phyloP scores from a whole-genome alignment of 2,113 vertebrate species.

The Tragelaphus buxtoni region DNA sequence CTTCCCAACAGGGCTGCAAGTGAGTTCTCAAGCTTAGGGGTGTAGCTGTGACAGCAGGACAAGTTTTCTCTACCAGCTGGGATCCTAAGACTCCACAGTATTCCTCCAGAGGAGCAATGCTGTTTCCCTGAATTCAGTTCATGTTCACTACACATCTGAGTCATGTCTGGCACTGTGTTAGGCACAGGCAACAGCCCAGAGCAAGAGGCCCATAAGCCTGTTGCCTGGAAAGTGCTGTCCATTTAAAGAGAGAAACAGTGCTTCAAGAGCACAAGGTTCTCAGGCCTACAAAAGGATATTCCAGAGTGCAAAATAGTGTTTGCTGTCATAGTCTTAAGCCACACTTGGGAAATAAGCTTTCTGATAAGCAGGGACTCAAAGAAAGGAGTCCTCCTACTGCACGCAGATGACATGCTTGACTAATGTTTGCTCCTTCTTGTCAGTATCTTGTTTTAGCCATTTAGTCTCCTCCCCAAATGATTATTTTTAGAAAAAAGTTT shows the following conservation, averaged over 20 bases:
- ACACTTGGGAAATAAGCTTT: not conserved
- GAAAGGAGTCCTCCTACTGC: not conserved
- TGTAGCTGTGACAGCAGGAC: not conserved
- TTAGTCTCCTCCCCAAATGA: not conserved
- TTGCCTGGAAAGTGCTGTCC: not conserved
- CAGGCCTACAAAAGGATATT: not conserved
- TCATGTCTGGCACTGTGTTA: too few relatives aligned
- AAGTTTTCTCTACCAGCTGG: not conserved
- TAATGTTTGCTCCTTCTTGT: not conserved
- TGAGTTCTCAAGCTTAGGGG: not conserved
- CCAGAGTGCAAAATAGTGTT: not conserved
- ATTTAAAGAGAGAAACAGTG: not conserved
- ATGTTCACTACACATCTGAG: not conserved
- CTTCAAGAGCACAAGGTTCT: not conserved
- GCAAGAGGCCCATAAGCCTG: not conserved
- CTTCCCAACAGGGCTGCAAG: not conserved
- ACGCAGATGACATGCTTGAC: not conserved
- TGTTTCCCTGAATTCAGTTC: not conserved
- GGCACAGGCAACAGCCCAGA: too few relatives aligned
- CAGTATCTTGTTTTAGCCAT: not conserved
- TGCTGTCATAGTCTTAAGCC: not conserved
- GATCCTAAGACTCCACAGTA: not conserved
- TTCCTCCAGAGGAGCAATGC: not conserved
- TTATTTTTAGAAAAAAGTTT: not conserved
- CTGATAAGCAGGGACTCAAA: not conserved